Evolutionary conservation across 2,888 invertebrate species (phyloP).

Genomic region (Noctua fimbriata): DNA sequence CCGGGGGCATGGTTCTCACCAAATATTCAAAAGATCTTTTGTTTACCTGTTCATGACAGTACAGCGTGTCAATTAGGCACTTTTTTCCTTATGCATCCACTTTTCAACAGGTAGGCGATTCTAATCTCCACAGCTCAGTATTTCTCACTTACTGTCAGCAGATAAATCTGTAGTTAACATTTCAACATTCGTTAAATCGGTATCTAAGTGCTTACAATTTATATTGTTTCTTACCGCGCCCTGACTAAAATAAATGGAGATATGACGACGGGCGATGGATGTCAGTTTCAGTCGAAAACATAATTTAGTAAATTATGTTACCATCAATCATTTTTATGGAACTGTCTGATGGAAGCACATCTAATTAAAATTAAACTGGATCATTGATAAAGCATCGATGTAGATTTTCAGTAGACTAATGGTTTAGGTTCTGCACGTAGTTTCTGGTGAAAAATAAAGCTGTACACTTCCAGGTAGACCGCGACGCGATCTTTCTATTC

Average conservation of each 20-base stretch:
- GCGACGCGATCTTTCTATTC: neutral
- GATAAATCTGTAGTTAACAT: conserved; percentile 51
- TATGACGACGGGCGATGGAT: conserved; percentile 17
- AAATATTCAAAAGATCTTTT: neutral
- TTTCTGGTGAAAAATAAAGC: neutral
- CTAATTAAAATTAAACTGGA: conserved; percentile 6
- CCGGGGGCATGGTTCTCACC: neutral
- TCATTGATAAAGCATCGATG: conserved; percentile 1
- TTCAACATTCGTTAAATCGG: conserved; percentile 25
- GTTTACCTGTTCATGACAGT: neutral
- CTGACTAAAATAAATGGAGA: conserved; percentile 35
- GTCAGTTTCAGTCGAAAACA: conserved; percentile 31
- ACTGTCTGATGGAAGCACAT: conserved; percentile 26
- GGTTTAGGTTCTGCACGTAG: too few relatives aligned
- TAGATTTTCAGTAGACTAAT: neutral
- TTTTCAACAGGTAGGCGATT: conserved; percentile 1
- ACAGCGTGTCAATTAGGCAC: neutral
- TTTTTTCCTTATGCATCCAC: neutral
- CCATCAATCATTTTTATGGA: conserved; percentile 30
- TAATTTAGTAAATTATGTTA: conserved; percentile 14
- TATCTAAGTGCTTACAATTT: conserved; percentile 40
- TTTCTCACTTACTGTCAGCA: conserved; percentile 23
- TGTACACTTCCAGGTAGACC: neutral
- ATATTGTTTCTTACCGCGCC: conserved; percentile 28
- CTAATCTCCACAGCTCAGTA: conserved; percentile 5